phyloP scores from a whole-genome alignment of 2,113 vertebrate species.

The Odocoileus virginianus region DNA sequence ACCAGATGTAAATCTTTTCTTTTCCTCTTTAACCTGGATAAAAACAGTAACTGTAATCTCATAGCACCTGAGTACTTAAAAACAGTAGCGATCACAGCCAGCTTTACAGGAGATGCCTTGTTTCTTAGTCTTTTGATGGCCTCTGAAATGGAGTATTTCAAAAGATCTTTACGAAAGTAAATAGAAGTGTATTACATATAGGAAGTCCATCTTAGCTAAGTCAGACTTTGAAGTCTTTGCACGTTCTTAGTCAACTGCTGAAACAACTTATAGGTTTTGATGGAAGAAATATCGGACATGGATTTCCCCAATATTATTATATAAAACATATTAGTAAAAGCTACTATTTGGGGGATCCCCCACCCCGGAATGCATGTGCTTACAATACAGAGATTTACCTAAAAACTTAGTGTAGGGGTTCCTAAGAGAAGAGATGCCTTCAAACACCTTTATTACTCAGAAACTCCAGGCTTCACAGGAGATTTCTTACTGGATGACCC shows the following conservation, averaged over 20 bases:
- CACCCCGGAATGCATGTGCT: not conserved
- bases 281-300: not conserved
- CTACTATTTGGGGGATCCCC: not conserved
- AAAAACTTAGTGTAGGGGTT: not conserved
- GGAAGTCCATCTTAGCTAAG: not conserved
- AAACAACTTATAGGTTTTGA: not conserved
- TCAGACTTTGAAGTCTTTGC: not conserved
- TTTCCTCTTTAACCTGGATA: not conserved
- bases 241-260: not conserved
- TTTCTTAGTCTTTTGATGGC: not conserved
- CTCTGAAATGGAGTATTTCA: not conserved
- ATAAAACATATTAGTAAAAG: not conserved
- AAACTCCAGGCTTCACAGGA: not conserved
- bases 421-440: not conserved
- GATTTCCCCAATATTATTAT: not conserved
- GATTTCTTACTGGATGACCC: not conserved
- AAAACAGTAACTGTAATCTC: not conserved
- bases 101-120: not conserved
- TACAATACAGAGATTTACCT: not conserved
- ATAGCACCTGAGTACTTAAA: not conserved
- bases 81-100: not conserved
- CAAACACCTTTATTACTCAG: not conserved
- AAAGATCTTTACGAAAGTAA: not conserved
- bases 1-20: not conserved
- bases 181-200: not conserved